Conservation (phyloP, 2,888 invertebrate genomes). For the Philonicus albiceps region DNA sequence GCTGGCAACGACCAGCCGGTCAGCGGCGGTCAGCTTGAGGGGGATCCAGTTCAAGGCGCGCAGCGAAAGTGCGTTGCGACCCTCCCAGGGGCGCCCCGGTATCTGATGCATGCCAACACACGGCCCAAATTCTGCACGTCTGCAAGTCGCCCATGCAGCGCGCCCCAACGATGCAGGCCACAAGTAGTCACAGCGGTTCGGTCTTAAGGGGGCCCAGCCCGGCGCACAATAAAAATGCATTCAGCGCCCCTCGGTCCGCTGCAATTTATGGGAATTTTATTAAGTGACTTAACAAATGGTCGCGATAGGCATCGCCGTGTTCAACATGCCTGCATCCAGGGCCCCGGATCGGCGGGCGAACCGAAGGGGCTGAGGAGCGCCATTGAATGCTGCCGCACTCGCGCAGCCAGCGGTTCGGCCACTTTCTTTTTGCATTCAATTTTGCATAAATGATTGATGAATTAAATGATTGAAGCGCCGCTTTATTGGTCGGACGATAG, state of each 20-base stretch:
- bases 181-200: background rate
- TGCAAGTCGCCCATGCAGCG: background rate
- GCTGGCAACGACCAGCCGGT: background rate
- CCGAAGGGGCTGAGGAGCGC: background rate
- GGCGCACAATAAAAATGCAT: slow-evolving; percentile 25
- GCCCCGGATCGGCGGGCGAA: background rate
- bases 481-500: slow-evolving; percentile 46
- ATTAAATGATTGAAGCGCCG: slow-evolving; percentile 51
- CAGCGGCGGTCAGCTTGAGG: background rate
- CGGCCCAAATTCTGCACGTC: background rate
- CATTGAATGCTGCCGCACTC: background rate
- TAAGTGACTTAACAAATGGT: slow-evolving; percentile 53
- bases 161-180: background rate
- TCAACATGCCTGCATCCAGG: slow-evolving; percentile 39
- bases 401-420: background rate
- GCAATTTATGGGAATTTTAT: slow-evolving; percentile 53
- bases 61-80: background rate
- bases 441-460: slow-evolving; percentile 53
- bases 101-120: background rate
- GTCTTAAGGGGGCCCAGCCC: background rate
- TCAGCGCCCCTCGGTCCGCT: slow-evolving; percentile 48
- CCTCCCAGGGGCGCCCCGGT: background rate
- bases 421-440: slow-evolving; percentile 48
- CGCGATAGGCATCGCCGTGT: slow-evolving; percentile 45
- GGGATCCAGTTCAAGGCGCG: slow-evolving; percentile 3